These are phyloP conservation scores for Leptoclinus maculatus DNA, from an alignment of 2,797 vertebrate species.

Conservation along the genomic window DNA sequence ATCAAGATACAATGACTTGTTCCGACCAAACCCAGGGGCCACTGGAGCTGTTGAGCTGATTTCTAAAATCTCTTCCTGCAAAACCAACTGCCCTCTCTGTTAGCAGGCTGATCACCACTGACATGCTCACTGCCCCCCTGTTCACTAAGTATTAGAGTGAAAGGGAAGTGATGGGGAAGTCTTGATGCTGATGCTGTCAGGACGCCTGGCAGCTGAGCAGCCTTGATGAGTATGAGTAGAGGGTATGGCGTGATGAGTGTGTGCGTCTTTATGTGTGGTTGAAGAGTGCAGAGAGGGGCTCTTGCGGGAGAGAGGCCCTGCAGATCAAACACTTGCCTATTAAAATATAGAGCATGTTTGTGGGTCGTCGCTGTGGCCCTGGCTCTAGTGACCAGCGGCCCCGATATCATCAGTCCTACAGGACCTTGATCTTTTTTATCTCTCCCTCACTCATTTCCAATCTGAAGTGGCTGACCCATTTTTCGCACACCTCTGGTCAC, in stretches of 20 bases:
- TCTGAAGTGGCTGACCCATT: slow-evolving; percentile 78
- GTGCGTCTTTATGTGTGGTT: slow-evolving; percentile 18
- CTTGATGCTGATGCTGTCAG: slow-evolving; percentile 64
- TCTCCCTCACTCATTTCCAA: slow-evolving; percentile 52
- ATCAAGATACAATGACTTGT: neutral
- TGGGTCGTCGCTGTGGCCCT: slow-evolving; percentile 70
- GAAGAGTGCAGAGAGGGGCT: slow-evolving; percentile 31
- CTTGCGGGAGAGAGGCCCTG: slow-evolving; percentile 55
- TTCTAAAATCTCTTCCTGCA: slow-evolving; percentile 27
- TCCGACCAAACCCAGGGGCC: neutral
- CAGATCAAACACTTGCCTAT: slow-evolving; percentile 74
- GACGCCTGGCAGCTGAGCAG: slow-evolving; percentile 51
- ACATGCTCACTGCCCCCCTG: slow-evolving; percentile 40
- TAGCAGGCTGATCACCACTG: slow-evolving; percentile 52
- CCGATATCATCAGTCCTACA: slow-evolving; percentile 63
- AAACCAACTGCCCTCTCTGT: slow-evolving; percentile 37
- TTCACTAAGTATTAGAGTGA: slow-evolving; percentile 58
- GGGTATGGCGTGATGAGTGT: slow-evolving; percentile 47
- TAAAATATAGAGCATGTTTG: slow-evolving; percentile 78
- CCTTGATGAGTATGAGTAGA: slow-evolving; percentile 65
- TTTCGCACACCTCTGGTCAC: slow-evolving; percentile 39
- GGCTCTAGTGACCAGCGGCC: slow-evolving; percentile 71
- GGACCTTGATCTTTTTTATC: slow-evolving; percentile 61
- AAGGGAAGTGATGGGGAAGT: slow-evolving; percentile 50
- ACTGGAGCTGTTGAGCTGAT: neutral